Evolutionary conservation across 2,888 invertebrate species (phyloP).

Genomic region (Gibbula magus): DNA sequence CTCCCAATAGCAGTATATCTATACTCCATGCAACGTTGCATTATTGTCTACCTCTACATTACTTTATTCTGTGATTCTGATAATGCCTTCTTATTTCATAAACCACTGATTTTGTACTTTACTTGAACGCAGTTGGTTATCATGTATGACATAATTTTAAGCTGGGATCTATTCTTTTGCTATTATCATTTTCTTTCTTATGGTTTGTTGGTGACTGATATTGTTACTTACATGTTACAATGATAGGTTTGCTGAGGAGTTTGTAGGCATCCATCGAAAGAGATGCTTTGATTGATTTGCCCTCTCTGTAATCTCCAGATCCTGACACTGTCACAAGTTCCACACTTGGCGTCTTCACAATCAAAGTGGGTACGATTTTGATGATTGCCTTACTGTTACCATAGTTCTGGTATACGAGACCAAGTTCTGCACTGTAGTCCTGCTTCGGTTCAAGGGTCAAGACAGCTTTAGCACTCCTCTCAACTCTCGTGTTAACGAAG

Average conservation of each 20-base stretch:
- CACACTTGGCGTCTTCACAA: conserved; percentile 47
- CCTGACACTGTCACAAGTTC: conserved; percentile 48
- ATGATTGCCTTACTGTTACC: conserved; percentile 27
- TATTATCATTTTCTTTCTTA: too few relatives aligned
- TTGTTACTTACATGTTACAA: conserved; percentile 51
- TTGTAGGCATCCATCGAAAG: conserved; percentile 43
- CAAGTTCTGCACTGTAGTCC: conserved; percentile 48
- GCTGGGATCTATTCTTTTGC: too few relatives aligned
- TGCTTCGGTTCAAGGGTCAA: conserved; percentile 44
- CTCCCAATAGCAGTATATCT: too few relatives aligned
- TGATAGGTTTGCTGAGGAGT: conserved; percentile 48
- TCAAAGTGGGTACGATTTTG: conserved; percentile 43
- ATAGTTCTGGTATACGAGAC: conserved; percentile 33
- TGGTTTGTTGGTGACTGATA: too few relatives aligned
- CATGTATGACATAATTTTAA: too few relatives aligned
- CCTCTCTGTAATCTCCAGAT: conserved; percentile 41
- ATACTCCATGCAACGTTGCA: too few relatives aligned
- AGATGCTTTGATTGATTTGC: conserved; percentile 44
- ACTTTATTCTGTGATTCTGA: too few relatives aligned
- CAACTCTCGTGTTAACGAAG: conserved; percentile 46
- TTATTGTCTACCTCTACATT: too few relatives aligned
- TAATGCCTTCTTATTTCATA: too few relatives aligned
- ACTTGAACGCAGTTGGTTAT: too few relatives aligned
- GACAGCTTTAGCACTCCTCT: conserved; percentile 44
- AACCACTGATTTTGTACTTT: too few relatives aligned